Evolutionary conservation across 2,888 invertebrate genomes (phyloP).

Genomic region (Oscheius myriophilus): DNA sequence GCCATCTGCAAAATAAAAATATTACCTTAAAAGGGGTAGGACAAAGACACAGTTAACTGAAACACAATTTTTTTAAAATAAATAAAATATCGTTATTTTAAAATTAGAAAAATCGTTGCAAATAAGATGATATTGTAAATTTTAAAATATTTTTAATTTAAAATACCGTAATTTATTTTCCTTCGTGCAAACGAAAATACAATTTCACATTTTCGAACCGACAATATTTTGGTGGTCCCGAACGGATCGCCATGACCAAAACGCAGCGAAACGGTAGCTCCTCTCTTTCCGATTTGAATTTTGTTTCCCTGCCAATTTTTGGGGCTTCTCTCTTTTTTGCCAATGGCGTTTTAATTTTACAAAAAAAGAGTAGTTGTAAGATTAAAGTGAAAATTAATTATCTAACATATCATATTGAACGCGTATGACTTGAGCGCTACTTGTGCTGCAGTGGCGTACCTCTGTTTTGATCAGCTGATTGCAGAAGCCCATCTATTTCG

Average conservation of each 20-base stretch:
- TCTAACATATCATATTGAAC: too few species aligned
- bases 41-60: background rate
- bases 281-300: background rate
- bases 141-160: too few species aligned
- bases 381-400: background rate
- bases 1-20: slow-evolving; percentile 14
- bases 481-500: too few species aligned
- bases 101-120: background rate
- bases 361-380: background rate
- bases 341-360: background rate
- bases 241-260: background rate
- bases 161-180: too few species aligned
- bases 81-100: background rate
- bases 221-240: background rate
- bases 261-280: background rate
- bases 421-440: too few species aligned
- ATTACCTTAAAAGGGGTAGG: background rate
- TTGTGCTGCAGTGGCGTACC: background rate
- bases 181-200: too few species aligned
- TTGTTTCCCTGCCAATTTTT: background rate
- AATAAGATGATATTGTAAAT: too few species aligned
- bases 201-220: too few species aligned
- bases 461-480: background rate
- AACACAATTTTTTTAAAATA: background rate
- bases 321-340: background rate